Percentiles rank a stretch among this genome's conserved stretches.
Evolutionary conservation across 2,797 vertebrate species (phyloP).

Genomic region (Apodemus agrarius): DNA sequence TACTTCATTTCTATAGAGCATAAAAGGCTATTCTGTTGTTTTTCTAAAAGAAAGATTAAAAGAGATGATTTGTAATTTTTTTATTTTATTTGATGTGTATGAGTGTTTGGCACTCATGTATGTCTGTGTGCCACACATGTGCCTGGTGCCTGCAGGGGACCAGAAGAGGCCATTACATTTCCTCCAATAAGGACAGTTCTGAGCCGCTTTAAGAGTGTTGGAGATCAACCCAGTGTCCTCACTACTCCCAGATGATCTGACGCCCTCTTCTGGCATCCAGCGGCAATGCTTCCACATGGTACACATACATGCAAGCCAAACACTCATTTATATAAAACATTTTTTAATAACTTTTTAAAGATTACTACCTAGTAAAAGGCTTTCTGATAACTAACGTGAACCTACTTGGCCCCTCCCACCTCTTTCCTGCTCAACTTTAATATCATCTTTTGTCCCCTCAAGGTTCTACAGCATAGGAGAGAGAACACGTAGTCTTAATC

Average conservation of each 20-base stretch:
- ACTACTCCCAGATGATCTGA: not conserved
- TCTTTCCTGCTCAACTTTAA: not conserved
- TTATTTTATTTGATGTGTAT: not conserved
- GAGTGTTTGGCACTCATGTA: not conserved
- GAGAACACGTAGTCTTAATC: not conserved
- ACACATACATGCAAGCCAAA: not conserved
- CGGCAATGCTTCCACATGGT: not conserved
- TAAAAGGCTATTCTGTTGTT: not conserved
- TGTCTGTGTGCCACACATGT: not conserved
- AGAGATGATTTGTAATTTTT: not conserved
- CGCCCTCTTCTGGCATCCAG: not conserved
- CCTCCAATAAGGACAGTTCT: not conserved
- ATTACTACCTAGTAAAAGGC: not conserved
- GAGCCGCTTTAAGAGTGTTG: not conserved
- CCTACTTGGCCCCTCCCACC: not conserved
- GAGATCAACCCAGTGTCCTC: not conserved
- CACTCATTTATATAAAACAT: not conserved
- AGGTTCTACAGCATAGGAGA: not conserved
- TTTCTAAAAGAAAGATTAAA: constrained; percentile 25
- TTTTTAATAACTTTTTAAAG: not conserved
- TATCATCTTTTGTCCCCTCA: too few species aligned
- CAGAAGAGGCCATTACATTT: too few species aligned
- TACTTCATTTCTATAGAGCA: not conserved
- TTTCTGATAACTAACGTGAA: not conserved
- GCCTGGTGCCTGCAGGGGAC: not conserved